Base-by-base conservation (phyloP, 2,797 vertebrate genomes). In the Erpetoichthys calabaricus region DNA sequence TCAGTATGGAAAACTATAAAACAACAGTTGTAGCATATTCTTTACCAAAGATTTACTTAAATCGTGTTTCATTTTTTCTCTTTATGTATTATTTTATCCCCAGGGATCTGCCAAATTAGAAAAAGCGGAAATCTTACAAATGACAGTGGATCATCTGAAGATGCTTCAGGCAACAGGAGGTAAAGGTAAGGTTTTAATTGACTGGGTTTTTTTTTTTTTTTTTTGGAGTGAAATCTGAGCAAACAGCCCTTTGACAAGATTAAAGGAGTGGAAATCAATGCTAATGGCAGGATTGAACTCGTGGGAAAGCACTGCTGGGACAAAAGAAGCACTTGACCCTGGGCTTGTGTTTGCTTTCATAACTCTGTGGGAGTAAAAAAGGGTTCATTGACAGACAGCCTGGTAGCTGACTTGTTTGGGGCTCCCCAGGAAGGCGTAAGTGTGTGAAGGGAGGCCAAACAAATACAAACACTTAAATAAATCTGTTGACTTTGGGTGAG, bases 91-190 rank as follows among this genome's bases (percentile, higher is more conserved):
- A 25, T 74, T 61, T 67, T 63, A 65, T 75, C 72, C 75, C 56
- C 79, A 96, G 92, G 92, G 90, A 59, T 95, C 92, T 65, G 91
- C 90, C 64, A 96, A 97, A 77, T 86, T 97, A 73, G 94, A 97
- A 85, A 97, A 97, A 72, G 92, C 92, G 0, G 92, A 96, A 84
- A 96, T 97, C 70, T 68, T 97, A 57, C 93, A 96, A 83, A 94
- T 97, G 93, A 95, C 93, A 42, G 93, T 97, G 71, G 93, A 97
- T 79, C 93, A 97, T 70, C 79, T 97, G 74, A 97, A 94, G 86
- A 89, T 92, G 88, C 88, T 97, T 56, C 92, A 94, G 80, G 87
- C 87, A 3, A 88, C 87, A 0, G 90, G 87, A 70, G 91, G 91
- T 59, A 94, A 91, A 92, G 91, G 92, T 94, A 82, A 81, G 75